Evolutionary conservation across 2,888 invertebrate species (phyloP), one percentile per base, ranked within the genome.

Genomic region (Ormyrus rosae): DNA sequence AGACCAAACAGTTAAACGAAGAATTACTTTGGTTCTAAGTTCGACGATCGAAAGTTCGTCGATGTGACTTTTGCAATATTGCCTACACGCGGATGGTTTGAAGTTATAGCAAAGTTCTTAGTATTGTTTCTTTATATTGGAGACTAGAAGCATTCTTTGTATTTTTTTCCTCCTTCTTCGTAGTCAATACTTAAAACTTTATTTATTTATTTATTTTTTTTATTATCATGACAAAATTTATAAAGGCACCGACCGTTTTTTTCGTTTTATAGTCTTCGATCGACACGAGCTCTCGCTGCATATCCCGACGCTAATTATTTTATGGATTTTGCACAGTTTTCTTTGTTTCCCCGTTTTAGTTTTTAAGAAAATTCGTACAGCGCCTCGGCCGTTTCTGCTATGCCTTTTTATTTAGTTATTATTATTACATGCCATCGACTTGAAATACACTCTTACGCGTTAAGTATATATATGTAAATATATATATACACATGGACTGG

Each of bases 191-290:
- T 69, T 69, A 74, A 74, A 79, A 69, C 61, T 61, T 67, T 65
- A 67, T 48, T 68, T 68, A 68, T 72, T 34, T 34, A 34, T 34
- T 34, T 34, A 58, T 58, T 56, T 53, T 53, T 72, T 19, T 79
- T 75, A 72, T 75, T 73, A 79, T 76, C 75, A 69, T 79, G 77
- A 64, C 60, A 65, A 80, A 80, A 77, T 80, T 82, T 70, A 69
- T 76, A 75, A 85, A 84, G 84, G 83, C 84, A 84, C 85, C 82
- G 84, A 84, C 79, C 82, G 81, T 82, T 83, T 83, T 84, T 83
- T 84, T 84, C 82, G 84, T 85, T 84, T 84, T 85, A 84, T 84
- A 85, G 84, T 85, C 85, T 81, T 83, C 82, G 70, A 79, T 81
- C 80, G 81, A 79, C 70, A 75, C 74, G 70, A 75, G 64, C 68